phyloP scores from a whole-genome alignment of 2,113 vertebrate species.

The Hyaena hyaena region DNA sequence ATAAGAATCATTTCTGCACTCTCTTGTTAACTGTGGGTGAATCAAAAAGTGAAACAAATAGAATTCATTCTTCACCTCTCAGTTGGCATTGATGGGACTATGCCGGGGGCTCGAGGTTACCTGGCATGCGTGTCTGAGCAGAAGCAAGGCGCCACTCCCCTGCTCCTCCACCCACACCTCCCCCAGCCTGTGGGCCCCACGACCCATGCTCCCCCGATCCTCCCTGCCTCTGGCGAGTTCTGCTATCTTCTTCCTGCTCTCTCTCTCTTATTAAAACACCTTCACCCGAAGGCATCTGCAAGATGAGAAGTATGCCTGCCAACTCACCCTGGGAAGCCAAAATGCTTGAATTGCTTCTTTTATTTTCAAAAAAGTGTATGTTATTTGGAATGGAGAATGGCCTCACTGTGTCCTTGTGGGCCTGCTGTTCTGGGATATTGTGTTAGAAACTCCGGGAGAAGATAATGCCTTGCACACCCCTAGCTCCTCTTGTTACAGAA shows the following conservation, averaged over 20 bases:
- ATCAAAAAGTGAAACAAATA: slow-evolving; percentile 23
- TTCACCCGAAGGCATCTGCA: slow-evolving; percentile 68
- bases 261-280: slow-evolving; percentile 73
- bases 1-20: neutral
- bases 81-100: neutral
- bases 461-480: slow-evolving; percentile 46
- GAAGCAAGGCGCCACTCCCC: neutral
- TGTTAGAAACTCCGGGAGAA: slow-evolving; percentile 54
- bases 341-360: slow-evolving; percentile 78
- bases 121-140: neutral
- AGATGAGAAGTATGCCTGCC: slow-evolving; percentile 66
- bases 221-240: neutral
- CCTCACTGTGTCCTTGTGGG: slow-evolving; percentile 62
- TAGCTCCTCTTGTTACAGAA: slow-evolving; percentile 54
- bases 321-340: slow-evolving; percentile 68
- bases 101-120: neutral
- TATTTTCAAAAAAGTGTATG: slow-evolving; percentile 67
- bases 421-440: slow-evolving; percentile 74
- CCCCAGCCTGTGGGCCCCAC: neutral
- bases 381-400: slow-evolving; percentile 65
- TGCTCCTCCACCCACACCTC: fast-evolving
- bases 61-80: slow-evolving; percentile 14
- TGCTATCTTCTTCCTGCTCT: slow-evolving; percentile 7
- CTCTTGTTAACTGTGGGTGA: neutral
- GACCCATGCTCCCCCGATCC: neutral